A percentile compares a stretch with the other conserved stretches of the same genome.
phyloP scores from a whole-genome alignment of 2,888 invertebrate genomes.

The Rhagium mordax region DNA sequence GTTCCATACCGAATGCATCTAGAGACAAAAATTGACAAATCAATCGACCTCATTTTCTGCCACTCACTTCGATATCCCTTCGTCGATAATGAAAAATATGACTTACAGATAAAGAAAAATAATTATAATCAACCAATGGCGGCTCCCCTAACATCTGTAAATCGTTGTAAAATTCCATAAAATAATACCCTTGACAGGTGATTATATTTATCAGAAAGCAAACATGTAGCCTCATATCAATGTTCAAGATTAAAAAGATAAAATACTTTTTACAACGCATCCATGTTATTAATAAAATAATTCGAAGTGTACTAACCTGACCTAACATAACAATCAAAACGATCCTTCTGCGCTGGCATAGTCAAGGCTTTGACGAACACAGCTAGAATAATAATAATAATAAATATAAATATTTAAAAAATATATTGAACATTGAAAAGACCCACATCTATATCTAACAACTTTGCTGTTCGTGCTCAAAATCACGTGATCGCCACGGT shows the following conservation, averaged over 20 bases:
- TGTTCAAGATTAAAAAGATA: constrained; percentile 31
- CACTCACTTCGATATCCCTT: neutral
- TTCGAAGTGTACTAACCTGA: neutral
- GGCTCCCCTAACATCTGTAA: neutral
- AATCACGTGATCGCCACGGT: too few species aligned
- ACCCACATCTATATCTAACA: too few species aligned
- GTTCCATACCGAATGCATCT: neutral
- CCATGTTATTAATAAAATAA: neutral
- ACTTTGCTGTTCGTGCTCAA: too few species aligned
- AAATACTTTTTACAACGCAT: neutral
- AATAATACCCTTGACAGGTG: constrained; percentile 40
- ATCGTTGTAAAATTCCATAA: constrained; percentile 23
- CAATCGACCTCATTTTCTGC: neutral
- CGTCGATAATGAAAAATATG: neutral
- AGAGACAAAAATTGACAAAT: neutral
- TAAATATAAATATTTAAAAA: too few species aligned
- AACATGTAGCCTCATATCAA: constrained; percentile 35
- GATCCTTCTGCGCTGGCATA: too few species aligned
- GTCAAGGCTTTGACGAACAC: too few species aligned
- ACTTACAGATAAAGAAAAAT: neutral
- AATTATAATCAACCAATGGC: neutral
- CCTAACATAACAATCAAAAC: constrained; percentile 24
- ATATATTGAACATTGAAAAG: too few species aligned
- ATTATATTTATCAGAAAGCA: constrained; percentile 44
- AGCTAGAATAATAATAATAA: too few species aligned